Conservation (phyloP, 1,140 invertebrate genomes). For the Mylabris phalerata region DNA sequence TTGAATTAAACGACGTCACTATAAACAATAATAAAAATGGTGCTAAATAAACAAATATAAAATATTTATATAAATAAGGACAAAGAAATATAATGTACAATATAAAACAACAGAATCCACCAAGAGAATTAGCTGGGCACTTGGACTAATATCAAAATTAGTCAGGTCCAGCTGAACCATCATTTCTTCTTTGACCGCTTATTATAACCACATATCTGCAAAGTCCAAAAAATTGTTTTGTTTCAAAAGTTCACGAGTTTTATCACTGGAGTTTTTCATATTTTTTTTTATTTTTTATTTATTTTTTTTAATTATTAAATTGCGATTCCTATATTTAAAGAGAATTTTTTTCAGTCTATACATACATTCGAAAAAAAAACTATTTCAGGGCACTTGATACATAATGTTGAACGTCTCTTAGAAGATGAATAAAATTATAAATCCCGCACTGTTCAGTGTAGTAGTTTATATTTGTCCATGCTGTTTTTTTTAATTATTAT, state of each 20-base stretch:
- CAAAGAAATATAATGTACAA: constrained; percentile 11
- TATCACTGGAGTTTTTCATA: constrained; percentile 13
- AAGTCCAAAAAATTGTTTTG: constrained; percentile 5
- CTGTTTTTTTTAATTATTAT: neutral
- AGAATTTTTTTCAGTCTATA: too few species aligned
- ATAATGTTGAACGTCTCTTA: constrained; percentile 4
- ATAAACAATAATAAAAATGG: constrained; percentile 17
- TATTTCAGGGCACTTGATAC: constrained; percentile 12
- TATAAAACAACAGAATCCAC: constrained; percentile 11
- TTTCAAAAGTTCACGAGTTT: constrained; percentile 6
- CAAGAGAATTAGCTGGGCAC: too few species aligned
- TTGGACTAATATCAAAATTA: too few species aligned
- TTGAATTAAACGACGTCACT: constrained; percentile 14
- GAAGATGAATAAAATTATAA: neutral
- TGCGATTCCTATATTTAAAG: too few species aligned
- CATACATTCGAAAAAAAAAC: neutral
- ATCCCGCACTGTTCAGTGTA: neutral
- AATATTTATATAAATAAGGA: constrained; percentile 13
- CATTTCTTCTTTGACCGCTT: too few species aligned
- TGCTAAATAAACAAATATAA: constrained; percentile 12
- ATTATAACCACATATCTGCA: neutral
- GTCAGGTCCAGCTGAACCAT: too few species aligned
- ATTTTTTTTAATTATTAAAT: too few species aligned
- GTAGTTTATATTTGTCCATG: too few species aligned
- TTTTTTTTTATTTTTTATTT: neutral